phyloP scores from a whole-genome alignment of 2,113 vertebrate genomes.

The Phainopepla nitens region DNA sequence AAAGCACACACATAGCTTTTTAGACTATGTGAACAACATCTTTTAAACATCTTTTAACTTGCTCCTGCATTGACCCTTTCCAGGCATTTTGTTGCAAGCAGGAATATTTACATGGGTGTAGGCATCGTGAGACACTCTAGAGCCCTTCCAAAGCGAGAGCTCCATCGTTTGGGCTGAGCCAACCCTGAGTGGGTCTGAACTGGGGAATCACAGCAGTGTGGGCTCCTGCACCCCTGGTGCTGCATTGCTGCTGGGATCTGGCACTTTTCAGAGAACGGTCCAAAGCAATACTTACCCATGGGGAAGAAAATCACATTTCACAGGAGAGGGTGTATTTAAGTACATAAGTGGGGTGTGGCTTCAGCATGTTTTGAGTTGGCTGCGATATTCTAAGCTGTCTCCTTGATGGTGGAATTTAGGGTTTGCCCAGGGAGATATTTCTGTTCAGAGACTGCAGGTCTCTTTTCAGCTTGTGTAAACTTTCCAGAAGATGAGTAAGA shows the following conservation, averaged over 20 bases:
- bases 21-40: not conserved
- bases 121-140: not conserved
- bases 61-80: not conserved
- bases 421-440: not conserved
- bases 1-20: not conserved
- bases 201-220: accelerated
- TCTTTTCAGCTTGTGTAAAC: not conserved
- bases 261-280: not conserved
- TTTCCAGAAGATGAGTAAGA: not conserved
- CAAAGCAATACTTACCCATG: accelerated
- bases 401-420: not conserved
- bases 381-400: not conserved
- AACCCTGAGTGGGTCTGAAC: not conserved
- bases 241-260: not conserved
- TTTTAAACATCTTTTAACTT: not conserved
- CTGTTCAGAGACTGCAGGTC: not conserved
- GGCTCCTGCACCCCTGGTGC: accelerated
- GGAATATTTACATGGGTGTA: not conserved
- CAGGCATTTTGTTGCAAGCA: not conserved
- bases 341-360: not conserved
- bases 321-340: not conserved
- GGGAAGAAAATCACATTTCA: not conserved
- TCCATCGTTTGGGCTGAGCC: not conserved
- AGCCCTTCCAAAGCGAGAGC: not conserved
- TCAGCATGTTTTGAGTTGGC: not conserved